A percentile compares a stretch with the other conserved stretches of the same genome.
phyloP scores from a whole-genome alignment of 2,797 vertebrate genomes.

The Cottoperca gobio region DNA sequence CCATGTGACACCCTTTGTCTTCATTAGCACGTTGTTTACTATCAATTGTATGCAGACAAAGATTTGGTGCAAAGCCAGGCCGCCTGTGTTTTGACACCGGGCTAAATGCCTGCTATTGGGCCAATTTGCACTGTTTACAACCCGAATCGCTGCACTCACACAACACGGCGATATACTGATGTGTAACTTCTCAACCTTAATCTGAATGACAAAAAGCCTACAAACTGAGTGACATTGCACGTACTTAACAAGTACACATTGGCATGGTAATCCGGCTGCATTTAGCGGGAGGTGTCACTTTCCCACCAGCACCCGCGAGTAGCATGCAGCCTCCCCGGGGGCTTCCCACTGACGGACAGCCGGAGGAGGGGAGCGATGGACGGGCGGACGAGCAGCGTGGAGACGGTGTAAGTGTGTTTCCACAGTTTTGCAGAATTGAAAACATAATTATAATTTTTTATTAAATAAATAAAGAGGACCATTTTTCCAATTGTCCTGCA shows the following conservation, averaged over 20 bases:
- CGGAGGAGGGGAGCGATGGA: constrained; percentile 9
- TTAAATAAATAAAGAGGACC: background rate
- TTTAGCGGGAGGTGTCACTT: constrained; percentile 82
- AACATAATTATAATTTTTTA: background rate
- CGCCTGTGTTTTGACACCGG: constrained; percentile 56
- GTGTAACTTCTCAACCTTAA: constrained; percentile 67
- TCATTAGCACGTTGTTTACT: constrained; percentile 20
- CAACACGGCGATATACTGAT: constrained; percentile 55
- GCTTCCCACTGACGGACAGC: constrained; percentile 22
- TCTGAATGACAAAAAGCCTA: constrained; percentile 84
- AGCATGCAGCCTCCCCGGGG: constrained; percentile 27
- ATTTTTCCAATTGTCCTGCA: background rate
- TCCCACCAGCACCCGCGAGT: constrained; percentile 67
- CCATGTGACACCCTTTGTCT: background rate
- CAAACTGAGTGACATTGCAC: constrained; percentile 84
- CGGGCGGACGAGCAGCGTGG: background rate
- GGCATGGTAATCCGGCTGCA: constrained; percentile 83
- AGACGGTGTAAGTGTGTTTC: background rate
- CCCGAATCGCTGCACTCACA: constrained; percentile 61
- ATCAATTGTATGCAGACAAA: constrained; percentile 26
- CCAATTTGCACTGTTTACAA: constrained; percentile 69
- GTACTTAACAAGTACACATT: constrained; percentile 82
- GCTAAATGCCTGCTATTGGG: constrained; percentile 36
- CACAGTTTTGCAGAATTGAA: background rate
- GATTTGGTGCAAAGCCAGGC: constrained; percentile 21